Evolutionary conservation across 1,140 invertebrate species (phyloP).

Genomic region (Drosophila arawakana): DNA sequence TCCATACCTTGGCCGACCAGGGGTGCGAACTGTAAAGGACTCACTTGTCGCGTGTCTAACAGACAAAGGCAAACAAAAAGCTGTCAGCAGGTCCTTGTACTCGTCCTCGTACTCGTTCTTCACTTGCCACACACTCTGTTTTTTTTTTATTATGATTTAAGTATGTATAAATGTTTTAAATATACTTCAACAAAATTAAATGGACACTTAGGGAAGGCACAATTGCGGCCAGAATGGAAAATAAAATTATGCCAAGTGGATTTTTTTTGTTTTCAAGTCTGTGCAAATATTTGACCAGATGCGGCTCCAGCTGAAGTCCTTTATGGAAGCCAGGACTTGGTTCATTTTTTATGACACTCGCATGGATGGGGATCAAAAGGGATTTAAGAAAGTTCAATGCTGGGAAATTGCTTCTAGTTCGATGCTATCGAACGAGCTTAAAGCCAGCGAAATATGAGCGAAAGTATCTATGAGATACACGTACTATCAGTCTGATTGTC

Average conservation of each 20-base stretch:
- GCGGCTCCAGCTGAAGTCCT: constrained; percentile 48
- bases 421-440: constrained; percentile 59
- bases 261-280: constrained; percentile 56
- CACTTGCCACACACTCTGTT: constrained; percentile 14
- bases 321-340: constrained; percentile 35
- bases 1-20: background rate
- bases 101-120: background rate
- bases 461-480: constrained; percentile 70
- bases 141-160: constrained; percentile 44
- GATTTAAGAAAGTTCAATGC: constrained; percentile 65
- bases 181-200: constrained; percentile 77
- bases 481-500: constrained; percentile 4
- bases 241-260: constrained; percentile 75
- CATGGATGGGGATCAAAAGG: constrained; percentile 74
- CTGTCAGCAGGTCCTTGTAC: constrained; percentile 70
- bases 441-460: constrained; percentile 65
- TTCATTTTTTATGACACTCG: constrained; percentile 80
- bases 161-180: constrained; percentile 58
- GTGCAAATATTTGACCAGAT: constrained; percentile 82
- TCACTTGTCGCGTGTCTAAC: constrained; percentile 71
- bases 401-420: constrained; percentile 57
- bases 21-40: constrained; percentile 38
- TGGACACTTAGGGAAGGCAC: constrained; percentile 62
- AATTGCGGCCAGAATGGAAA: constrained; percentile 29
- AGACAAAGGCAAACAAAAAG: constrained; percentile 65